Percentiles rank a stretch among this genome's conserved stretches.
These are phyloP conservation scores for Bothrops jararaca DNA, from an alignment of 2,113 vertebrate species.

Conservation along the genomic window DNA sequence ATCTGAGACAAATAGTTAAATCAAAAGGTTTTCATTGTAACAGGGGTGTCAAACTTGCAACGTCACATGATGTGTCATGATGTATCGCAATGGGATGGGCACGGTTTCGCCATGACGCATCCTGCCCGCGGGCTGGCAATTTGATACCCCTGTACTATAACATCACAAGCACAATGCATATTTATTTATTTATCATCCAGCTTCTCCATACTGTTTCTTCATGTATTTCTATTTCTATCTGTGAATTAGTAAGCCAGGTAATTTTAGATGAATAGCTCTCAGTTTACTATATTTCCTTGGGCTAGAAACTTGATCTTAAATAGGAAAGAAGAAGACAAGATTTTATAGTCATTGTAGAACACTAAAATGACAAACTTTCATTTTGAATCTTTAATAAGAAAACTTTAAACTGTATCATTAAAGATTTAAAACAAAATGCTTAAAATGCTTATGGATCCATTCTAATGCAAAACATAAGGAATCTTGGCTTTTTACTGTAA, in stretches of 20 bases:
- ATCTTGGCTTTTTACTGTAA: slow-evolving; percentile 9
- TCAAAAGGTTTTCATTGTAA: not conserved
- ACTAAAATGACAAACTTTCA: not conserved
- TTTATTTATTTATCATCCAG: not conserved
- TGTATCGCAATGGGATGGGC: too few relatives aligned
- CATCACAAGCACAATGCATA: not conserved
- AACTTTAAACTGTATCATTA: not conserved
- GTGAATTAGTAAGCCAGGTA: not conserved
- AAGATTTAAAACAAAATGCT: not conserved
- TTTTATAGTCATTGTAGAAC: not conserved
- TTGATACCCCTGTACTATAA: not conserved
- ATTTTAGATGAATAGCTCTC: not conserved
- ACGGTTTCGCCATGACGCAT: too few relatives aligned
- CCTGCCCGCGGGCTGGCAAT: too few relatives aligned
- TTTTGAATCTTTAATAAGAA: slow-evolving; percentile 1
- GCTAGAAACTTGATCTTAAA: not conserved
- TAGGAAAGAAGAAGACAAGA: not conserved
- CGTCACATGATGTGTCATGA: too few relatives aligned
- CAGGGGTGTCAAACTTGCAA: too few relatives aligned
- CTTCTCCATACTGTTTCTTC: not conserved
- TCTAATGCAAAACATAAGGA: not conserved
- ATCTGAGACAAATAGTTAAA: not conserved
- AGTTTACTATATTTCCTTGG: not conserved
- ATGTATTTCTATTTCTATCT: not conserved
- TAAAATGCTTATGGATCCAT: slow-evolving; percentile 1